phyloP scores from a whole-genome alignment of 2,888 invertebrate species.

The Hypena proboscidalis region DNA sequence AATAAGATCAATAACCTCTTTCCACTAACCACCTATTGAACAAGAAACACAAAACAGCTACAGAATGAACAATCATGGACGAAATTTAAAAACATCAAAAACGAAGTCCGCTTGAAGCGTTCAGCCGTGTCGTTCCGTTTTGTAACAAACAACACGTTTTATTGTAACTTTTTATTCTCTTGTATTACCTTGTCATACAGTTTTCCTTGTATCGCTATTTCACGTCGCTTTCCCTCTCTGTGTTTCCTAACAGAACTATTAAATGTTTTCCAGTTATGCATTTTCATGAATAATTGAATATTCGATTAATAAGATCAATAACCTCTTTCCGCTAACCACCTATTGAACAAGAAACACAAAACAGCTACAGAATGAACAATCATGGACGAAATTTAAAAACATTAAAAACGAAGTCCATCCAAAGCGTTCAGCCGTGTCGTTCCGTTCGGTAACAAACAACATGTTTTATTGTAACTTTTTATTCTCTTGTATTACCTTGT shows the following conservation, averaged over 20 bases:
- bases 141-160: slow-evolving; percentile 49
- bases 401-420: slow-evolving; percentile 20
- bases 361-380: slow-evolving; percentile 16
- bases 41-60: slow-evolving; percentile 2
- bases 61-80: slow-evolving; percentile 19
- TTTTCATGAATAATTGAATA: too few species aligned
- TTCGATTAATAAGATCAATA: too few species aligned
- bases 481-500: slow-evolving; percentile 48
- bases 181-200: slow-evolving; percentile 49
- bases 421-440: slow-evolving; percentile 30
- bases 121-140: slow-evolving; percentile 37
- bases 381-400: slow-evolving; percentile 22
- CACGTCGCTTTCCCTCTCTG: slow-evolving; percentile 34
- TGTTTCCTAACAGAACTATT: slow-evolving; percentile 52
- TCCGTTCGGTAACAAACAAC: slow-evolving; percentile 44
- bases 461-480: slow-evolving; percentile 50
- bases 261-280: too few species aligned
- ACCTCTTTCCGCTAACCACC: too few species aligned
- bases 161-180: slow-evolving; percentile 45
- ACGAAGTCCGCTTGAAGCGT: slow-evolving; percentile 20
- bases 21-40: too few species aligned
- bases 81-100: slow-evolving; percentile 25
- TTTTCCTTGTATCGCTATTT: slow-evolving; percentile 46
- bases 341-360: too few species aligned
- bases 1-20: too few species aligned